Percentiles rank a stretch among this genome's conserved stretches.
phyloP scores from a whole-genome alignment of 2,113 vertebrate species.

The Hippocampus comes region DNA sequence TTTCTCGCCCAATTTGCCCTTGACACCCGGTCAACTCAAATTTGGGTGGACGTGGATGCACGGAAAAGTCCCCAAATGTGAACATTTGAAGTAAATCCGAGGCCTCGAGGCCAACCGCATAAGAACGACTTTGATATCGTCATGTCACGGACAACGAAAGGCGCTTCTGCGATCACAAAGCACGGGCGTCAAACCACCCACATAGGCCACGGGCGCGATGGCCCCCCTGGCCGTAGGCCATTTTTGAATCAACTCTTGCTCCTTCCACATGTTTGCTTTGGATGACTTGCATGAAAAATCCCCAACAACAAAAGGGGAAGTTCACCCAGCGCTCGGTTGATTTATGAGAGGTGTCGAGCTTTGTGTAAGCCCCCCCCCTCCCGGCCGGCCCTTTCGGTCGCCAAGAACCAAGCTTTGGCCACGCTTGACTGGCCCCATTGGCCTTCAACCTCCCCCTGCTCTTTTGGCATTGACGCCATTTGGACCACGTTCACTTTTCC shows the following conservation, averaged over 20 bases:
- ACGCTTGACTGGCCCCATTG: constrained; percentile 60
- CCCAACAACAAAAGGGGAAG: constrained; percentile 49
- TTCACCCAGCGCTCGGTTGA: constrained; percentile 64
- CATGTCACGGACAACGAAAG: neutral
- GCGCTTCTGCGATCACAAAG: too few relatives aligned
- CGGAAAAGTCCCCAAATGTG: too few relatives aligned
- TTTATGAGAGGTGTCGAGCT: constrained; percentile 65
- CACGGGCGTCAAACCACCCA: neutral
- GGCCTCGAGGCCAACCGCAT: neutral
- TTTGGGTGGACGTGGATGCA: too few relatives aligned
- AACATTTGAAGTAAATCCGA: too few relatives aligned
- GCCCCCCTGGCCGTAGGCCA: neutral
- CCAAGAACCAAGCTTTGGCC: constrained; percentile 38
- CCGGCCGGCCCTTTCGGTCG: constrained; percentile 18
- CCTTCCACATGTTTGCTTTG: constrained; percentile 17
- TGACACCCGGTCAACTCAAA: too few relatives aligned
- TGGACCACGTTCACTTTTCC: neutral
- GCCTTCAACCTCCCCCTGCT: constrained; percentile 44
- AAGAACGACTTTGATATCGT: neutral
- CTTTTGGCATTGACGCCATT: constrained; percentile 30
- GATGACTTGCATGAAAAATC: constrained; percentile 32
- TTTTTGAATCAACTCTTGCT: constrained; percentile 20
- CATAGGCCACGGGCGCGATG: neutral
- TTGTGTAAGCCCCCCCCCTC: constrained; percentile 43
- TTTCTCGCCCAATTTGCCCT: too few relatives aligned